These are phyloP conservation scores for Colistium nudipinnis DNA, from an alignment of 2,113 vertebrate genomes.

Conservation along the genomic window DNA sequence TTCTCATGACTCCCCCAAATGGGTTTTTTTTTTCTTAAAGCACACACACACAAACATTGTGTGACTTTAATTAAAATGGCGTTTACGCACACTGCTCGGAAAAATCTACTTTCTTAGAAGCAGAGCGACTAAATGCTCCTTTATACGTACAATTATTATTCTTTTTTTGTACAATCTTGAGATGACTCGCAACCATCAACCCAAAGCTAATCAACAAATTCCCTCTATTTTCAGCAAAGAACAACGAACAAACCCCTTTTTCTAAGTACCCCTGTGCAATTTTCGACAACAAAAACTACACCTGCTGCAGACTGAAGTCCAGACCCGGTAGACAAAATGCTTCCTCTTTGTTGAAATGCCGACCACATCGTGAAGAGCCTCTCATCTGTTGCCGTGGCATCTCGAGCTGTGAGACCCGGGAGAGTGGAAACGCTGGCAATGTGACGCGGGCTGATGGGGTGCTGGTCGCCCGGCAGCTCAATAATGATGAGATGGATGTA, in stretches of 20 bases:
- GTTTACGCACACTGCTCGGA: no score
- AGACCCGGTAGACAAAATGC: slow-evolving; percentile 3
- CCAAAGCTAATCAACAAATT: neutral
- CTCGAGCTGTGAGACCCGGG: slow-evolving; percentile 23
- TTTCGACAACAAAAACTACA: neutral
- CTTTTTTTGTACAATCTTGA: neutral
- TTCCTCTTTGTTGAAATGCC: slow-evolving; percentile 34
- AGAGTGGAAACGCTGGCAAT: slow-evolving; percentile 40
- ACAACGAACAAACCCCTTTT: neutral
- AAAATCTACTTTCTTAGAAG: no score
- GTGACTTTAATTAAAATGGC: no score
- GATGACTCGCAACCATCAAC: neutral
- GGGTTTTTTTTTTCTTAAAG: neutral
- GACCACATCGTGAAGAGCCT: slow-evolving; percentile 37
- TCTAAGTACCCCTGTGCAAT: neutral
- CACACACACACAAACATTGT: neutral
- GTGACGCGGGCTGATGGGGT: slow-evolving; percentile 66
- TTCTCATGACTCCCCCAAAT: neutral
- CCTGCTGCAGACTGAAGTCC: neutral
- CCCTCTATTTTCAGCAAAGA: neutral
- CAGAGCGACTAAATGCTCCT: no score
- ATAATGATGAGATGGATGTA: slow-evolving; percentile 77
- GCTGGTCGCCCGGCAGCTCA: slow-evolving; percentile 62
- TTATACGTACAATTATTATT: no score
- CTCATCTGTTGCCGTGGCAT: slow-evolving; percentile 32